Conservation (phyloP, 1,140 invertebrate genomes). For the Idris sp. region DNA sequence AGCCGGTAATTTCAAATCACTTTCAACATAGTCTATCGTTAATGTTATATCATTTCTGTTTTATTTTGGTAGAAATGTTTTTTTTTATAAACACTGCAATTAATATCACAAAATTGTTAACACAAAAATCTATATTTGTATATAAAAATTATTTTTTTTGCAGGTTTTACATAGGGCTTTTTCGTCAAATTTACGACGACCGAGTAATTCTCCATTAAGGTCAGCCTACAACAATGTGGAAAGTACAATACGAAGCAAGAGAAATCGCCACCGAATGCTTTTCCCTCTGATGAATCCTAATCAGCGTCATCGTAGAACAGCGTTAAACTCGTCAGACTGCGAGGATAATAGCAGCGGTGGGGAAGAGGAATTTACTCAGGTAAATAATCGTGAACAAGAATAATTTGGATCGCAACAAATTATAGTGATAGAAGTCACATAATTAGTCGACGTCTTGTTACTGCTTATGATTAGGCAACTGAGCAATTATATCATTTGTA, state of each 20-base stretch:
- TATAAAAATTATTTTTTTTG: slow-evolving; percentile 11
- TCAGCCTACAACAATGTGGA: slow-evolving; percentile 72
- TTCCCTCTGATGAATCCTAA: slow-evolving; percentile 69
- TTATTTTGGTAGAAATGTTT: no score
- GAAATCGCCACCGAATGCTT: slow-evolving; percentile 68
- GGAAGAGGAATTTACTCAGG: slow-evolving; percentile 76
- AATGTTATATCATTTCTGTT: no score
- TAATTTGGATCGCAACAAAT: slow-evolving; percentile 36
- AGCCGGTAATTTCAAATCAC: not conserved
- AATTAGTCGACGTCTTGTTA: slow-evolving; percentile 52
- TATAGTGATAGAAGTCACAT: slow-evolving; percentile 33
- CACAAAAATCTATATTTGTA: no score
- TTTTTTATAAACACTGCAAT: no score
- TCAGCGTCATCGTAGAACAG: slow-evolving; percentile 68
- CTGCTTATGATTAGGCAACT: slow-evolving; percentile 20
- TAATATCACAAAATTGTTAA: not conserved
- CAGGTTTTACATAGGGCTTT: slow-evolving; percentile 75
- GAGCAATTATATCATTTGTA: slow-evolving; percentile 24
- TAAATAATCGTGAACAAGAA: slow-evolving; percentile 54
- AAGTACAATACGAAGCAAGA: slow-evolving; percentile 69
- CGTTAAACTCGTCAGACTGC: slow-evolving; percentile 76
- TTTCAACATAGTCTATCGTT: slow-evolving; percentile 5
- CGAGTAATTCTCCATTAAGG: slow-evolving; percentile 65
- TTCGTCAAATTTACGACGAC: slow-evolving; percentile 67
- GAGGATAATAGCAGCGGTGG: slow-evolving; percentile 78